Evolutionary conservation across 2,797 vertebrate species (phyloP).

Genomic region (Takifugu rubripes): DNA sequence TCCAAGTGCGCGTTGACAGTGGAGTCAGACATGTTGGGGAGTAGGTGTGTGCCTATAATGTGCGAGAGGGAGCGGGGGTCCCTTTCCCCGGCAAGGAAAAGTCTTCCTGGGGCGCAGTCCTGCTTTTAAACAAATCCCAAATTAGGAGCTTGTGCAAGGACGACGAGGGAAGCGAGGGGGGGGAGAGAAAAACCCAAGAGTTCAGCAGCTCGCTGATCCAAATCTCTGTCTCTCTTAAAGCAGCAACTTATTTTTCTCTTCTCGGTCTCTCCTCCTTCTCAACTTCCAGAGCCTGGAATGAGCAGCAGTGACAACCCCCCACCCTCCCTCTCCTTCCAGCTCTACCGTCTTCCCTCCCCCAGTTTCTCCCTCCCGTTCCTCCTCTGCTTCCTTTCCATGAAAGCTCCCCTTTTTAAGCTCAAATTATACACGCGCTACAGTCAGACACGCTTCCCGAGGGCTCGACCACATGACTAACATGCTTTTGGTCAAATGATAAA

Average conservation of each 20-base stretch:
- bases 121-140: slow-evolving; percentile 82
- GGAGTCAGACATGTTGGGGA: slow-evolving; percentile 89
- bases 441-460: slow-evolving; percentile 37
- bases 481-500: slow-evolving; percentile 15
- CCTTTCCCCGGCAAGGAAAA: slow-evolving; percentile 74
- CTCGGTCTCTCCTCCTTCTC: slow-evolving; percentile 65
- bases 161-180: slow-evolving; percentile 27
- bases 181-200: slow-evolving; percentile 28
- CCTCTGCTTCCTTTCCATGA: slow-evolving; percentile 47
- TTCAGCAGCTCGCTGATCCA: slow-evolving; percentile 63
- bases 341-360: slow-evolving; percentile 37
- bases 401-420: slow-evolving; percentile 49
- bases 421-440: slow-evolving; percentile 32
- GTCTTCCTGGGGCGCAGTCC: slow-evolving; percentile 66
- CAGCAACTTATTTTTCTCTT: slow-evolving; percentile 71
- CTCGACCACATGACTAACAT: slow-evolving; percentile 39
- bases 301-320: slow-evolving; percentile 69
- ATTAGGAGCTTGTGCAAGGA: slow-evolving; percentile 72
- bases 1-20: slow-evolving; percentile 96
- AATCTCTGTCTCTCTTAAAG: slow-evolving; percentile 52
- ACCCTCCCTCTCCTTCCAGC: slow-evolving; percentile 33
- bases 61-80: slow-evolving; percentile 60
- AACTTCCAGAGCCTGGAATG: slow-evolving; percentile 74
- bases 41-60: slow-evolving; percentile 40
- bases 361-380: slow-evolving; percentile 41